Conservation (phyloP, 2,888 invertebrate genomes). For the Brassicogethes aeneus region DNA sequence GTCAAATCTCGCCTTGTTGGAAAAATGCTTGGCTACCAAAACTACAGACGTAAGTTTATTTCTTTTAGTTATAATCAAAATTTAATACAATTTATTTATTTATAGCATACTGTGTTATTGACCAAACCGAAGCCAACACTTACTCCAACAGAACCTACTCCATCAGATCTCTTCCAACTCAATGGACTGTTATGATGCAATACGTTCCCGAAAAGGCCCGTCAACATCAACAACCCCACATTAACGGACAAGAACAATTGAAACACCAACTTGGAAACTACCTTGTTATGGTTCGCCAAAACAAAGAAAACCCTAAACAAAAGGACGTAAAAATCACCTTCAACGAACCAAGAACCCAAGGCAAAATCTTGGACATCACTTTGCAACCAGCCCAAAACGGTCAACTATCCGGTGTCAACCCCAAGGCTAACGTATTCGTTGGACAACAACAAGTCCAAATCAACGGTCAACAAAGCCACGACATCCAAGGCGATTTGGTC, state of each 20-base stretch:
- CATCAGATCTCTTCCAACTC: conserved; percentile 40
- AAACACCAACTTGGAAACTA: conserved; percentile 32
- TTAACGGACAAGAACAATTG: conserved; percentile 29
- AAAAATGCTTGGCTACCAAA: conserved; percentile 29
- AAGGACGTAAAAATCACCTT: conserved; percentile 43
- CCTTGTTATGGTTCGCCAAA: conserved; percentile 39
- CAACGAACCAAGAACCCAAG: conserved; percentile 32
- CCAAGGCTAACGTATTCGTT: conserved; percentile 42
- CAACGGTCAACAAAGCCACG: conserved; percentile 27
- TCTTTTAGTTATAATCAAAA: not conserved
- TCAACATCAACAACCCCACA: conserved; percentile 36
- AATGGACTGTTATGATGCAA: conserved; percentile 56
- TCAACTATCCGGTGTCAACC: conserved; percentile 29
- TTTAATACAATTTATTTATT: conserved; percentile 10
- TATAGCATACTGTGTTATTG: conserved; percentile 55
- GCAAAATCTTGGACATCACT: conserved; percentile 36
- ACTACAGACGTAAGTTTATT: conserved; percentile 48
- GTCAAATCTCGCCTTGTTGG: conserved; percentile 29
- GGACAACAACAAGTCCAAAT: conserved; percentile 37
- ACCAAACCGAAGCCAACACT: conserved; percentile 48
- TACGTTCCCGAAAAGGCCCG: conserved; percentile 36
- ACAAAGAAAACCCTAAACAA: conserved; percentile 29
- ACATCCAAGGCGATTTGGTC: conserved; percentile 38
- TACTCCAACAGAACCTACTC: conserved; percentile 57
- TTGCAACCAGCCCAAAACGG: conserved; percentile 28